Conservation (phyloP, 2,797 vertebrate genomes). For the Peromyscus eremicus region DNA sequence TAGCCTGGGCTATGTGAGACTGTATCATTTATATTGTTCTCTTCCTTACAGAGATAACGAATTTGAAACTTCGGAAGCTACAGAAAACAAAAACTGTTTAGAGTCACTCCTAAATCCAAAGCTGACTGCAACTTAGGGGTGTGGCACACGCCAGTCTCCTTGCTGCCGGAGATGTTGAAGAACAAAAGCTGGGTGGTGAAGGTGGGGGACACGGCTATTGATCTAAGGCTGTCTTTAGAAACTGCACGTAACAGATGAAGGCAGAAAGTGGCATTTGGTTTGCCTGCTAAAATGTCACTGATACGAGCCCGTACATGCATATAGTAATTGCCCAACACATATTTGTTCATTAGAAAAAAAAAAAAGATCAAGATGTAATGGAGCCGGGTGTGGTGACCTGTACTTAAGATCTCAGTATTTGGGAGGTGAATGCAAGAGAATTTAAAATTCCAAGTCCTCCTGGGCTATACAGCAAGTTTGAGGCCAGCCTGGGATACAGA, state of each 20-base stretch:
- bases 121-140: not conserved
- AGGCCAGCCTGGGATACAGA: not conserved
- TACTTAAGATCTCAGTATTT: not conserved
- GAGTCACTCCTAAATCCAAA: not conserved
- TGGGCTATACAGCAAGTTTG: not conserved
- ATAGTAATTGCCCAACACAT: not conserved
- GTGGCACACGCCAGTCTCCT: not conserved
- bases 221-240: conserved; percentile 35
- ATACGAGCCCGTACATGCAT: not conserved
- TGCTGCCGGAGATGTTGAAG: not conserved
- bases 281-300: conserved; percentile 1
- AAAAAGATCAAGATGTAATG: not conserved
- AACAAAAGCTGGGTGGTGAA: not conserved
- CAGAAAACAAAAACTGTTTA: not conserved
- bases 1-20: not conserved
- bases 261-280: not conserved
- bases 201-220: not conserved
- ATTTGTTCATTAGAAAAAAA: not conserved
- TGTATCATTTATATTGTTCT: not conserved
- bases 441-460: not conserved
- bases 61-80: conserved; percentile 17
- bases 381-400: not conserved
- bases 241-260: not conserved
- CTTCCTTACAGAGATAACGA: conserved; percentile 43
- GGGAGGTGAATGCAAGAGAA: not conserved